These are phyloP conservation scores for Hydra vulgaris DNA, from an alignment of 30 jellyfish, hydroid and myxozoan species.

Conservation along the genomic window DNA sequence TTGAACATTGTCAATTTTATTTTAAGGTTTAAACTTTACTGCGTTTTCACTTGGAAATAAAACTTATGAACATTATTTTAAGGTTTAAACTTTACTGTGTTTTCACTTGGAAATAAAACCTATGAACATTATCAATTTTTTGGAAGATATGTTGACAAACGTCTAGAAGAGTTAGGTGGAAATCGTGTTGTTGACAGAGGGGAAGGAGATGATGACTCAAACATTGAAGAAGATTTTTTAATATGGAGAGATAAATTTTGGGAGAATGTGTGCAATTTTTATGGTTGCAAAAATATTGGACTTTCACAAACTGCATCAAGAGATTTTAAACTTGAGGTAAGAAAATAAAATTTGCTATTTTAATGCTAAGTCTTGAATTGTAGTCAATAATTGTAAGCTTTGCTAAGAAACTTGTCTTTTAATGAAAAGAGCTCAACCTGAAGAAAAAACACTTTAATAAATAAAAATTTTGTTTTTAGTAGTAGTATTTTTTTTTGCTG, in stretches of 20 bases:
- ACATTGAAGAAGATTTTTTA: slow-evolving; percentile 87
- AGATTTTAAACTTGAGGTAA: slow-evolving; percentile 13
- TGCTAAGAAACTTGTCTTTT: too few species aligned
- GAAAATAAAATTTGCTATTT: not conserved
- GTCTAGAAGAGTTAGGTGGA: slow-evolving; percentile 75
- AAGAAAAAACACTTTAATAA: too few species aligned
- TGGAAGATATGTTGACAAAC: slow-evolving; percentile 74
- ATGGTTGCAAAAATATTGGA: slow-evolving; percentile 39
- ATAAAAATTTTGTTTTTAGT: too few species aligned
- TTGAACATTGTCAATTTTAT: too few species aligned
- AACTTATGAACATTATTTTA: not conserved
- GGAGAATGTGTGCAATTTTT: slow-evolving; percentile 68
- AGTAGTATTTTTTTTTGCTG: too few species aligned
- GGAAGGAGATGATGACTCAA: slow-evolving; percentile 97
- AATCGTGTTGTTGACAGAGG: slow-evolving; percentile 60
- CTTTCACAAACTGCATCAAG: slow-evolving; percentile 49
- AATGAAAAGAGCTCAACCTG: too few species aligned
- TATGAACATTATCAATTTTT: slow-evolving; percentile 80
- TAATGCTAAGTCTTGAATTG: too few species aligned
- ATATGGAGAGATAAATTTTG: slow-evolving; percentile 86
- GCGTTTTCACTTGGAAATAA: too few species aligned
- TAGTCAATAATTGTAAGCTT: too few species aligned
- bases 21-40: slow-evolving; percentile 41
- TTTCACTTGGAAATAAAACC: slow-evolving; percentile 93
- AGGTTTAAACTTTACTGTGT: slow-evolving; percentile 72